Percentiles rank a stretch among this genome's conserved stretches.
phyloP scores from a whole-genome alignment of 2,797 vertebrate species.

The Paramormyrops hopkinsi region DNA sequence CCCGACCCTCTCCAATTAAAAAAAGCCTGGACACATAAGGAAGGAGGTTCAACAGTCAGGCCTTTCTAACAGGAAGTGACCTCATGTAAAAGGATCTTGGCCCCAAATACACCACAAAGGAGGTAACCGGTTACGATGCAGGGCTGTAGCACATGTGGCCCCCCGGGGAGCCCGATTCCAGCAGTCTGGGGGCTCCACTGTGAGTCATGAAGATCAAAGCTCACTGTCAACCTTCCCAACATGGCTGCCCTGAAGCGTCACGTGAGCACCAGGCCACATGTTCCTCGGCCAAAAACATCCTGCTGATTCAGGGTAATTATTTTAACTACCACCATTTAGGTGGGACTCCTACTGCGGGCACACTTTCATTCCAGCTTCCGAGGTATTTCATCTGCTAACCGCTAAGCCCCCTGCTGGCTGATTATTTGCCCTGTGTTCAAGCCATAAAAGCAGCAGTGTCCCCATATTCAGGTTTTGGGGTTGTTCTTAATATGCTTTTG shows the following conservation, averaged over 20 bases:
- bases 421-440: background rate
- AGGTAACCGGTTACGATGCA: background rate
- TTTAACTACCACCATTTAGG: background rate
- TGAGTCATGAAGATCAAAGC: background rate
- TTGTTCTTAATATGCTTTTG: background rate
- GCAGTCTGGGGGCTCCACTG: background rate
- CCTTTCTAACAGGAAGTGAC: slow-evolving; percentile 8
- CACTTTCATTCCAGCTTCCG: background rate
- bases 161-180: background rate
- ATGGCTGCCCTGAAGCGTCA: background rate
- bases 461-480: background rate
- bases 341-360: background rate
- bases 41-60: background rate
- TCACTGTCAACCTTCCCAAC: background rate
- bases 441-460: background rate
- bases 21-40: background rate
- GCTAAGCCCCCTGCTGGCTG: background rate
- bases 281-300: background rate
- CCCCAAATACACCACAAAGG: background rate
- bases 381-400: background rate
- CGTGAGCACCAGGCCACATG: background rate
- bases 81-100: background rate
- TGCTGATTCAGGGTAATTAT: slow-evolving; percentile 2
- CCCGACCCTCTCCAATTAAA: background rate
- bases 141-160: background rate